Evolutionary conservation across 2,113 vertebrate species (phyloP), one percentile per base, ranked within the genome.

Genomic region (Rallus limicola): DNA sequence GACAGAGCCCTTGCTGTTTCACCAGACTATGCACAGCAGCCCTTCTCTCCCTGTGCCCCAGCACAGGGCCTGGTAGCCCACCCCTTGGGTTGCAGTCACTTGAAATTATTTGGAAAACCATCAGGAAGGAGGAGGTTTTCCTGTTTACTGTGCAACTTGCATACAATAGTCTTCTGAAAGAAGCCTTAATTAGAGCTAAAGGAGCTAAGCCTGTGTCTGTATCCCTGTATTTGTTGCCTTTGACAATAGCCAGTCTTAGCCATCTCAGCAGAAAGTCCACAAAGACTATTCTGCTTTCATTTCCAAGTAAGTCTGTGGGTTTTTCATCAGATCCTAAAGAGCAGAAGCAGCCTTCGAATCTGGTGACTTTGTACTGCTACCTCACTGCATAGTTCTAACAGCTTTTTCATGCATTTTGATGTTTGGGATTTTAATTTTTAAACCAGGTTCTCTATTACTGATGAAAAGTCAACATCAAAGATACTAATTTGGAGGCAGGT

Each of bases 401-500:
- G 86, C 10, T 62, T 92, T 83, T 93, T 81, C 79, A 70, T 79
- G 82, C 67, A 68, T 97, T 97, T 96, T 97, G 94, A 97, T 96
- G 95, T 93, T 96, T 90, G 89, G 72, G 77, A 68, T 96, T 97
- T 97, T 94, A 97, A 97, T 97, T 97, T 97, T 97, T 93, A 96
- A 97, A 97, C 55, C 74, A 58, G n/a, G 26, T 52, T 96, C 93
- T 95, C 62, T 97, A 64, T 93, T 90, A 95, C 91, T 80, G 91
- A 91, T 96, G 92, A 95, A 89, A 94, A 97, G 80, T 86, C 93
- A 95, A 94, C 96, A 96, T 97, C 97, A 97, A 97, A 97, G 97
- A 77, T 90, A 14, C 9, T 89, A 94, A 95, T 97, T 91, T 94
- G 92, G 94, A 97, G 92, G 56, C 77, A 91, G 88, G 90, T 92